Conservation (phyloP, 1,140 invertebrate genomes). For the Drosophila bocki region DNA sequence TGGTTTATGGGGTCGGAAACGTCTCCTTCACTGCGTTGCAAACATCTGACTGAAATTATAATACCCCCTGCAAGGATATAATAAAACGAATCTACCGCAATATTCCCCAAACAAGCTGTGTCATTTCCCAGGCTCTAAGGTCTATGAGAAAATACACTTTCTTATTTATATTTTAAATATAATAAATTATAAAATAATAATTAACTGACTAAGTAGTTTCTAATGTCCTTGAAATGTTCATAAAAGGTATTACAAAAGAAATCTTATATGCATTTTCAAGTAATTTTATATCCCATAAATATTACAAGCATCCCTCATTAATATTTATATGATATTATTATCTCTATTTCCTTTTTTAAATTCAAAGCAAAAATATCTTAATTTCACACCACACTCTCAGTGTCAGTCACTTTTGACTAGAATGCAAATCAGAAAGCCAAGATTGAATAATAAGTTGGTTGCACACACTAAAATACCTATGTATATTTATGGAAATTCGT, state of each 20-base stretch:
- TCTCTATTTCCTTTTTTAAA: neutral
- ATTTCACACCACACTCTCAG: neutral
- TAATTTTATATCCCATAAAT: neutral
- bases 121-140: neutral
- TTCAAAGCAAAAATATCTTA: neutral
- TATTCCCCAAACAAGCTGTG: neutral
- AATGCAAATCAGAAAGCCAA: slow-evolving; percentile 7
- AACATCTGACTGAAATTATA: too few relatives aligned
- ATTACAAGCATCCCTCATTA: too few relatives aligned
- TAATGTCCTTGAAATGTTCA: neutral
- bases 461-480: neutral
- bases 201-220: fast-evolving
- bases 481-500: slow-evolving; percentile 11
- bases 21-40: too few relatives aligned
- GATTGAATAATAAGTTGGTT: slow-evolving; percentile 4
- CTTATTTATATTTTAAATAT: neutral
- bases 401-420: slow-evolving; percentile 12
- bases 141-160: neutral
- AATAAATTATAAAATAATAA: neutral
- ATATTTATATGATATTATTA: neutral
- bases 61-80: too few relatives aligned
- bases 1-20: too few relatives aligned
- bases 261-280: neutral
- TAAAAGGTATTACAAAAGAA: neutral
- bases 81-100: slow-evolving; percentile 17